Evolutionary conservation across 2,797 vertebrate species (phyloP).

Genomic region (Ceryle rudis): DNA sequence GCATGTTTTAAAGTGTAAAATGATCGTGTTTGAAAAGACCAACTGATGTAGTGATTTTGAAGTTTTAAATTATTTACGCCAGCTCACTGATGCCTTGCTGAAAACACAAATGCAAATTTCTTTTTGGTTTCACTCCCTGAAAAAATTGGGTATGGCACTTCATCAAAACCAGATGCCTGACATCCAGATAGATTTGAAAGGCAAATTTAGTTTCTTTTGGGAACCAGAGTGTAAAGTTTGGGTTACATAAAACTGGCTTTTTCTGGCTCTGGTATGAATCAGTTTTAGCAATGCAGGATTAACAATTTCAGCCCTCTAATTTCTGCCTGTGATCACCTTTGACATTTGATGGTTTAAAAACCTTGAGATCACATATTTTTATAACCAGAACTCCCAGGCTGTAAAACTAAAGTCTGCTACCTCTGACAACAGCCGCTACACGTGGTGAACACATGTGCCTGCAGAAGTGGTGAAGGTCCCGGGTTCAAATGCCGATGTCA

Average conservation of each 20-base stretch:
- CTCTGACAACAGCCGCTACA: background rate
- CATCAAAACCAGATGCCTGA: constrained; percentile 62
- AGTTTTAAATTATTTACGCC: constrained; percentile 26
- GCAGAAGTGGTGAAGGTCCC: background rate
- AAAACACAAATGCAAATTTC: constrained; percentile 56
- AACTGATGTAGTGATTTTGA: background rate
- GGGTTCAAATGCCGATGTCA: background rate
- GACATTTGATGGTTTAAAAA: constrained; percentile 7
- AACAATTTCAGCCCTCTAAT: constrained; percentile 9
- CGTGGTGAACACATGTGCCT: constrained; percentile 40
- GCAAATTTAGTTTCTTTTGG: constrained; percentile 28
- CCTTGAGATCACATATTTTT: constrained; percentile 49
- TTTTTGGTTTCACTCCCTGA: background rate
- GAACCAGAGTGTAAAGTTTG: constrained; percentile 20
- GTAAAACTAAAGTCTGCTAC: constrained; percentile 22
- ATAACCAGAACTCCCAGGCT: constrained; percentile 11
- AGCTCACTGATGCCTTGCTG: constrained; percentile 15
- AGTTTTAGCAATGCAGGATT: constrained; percentile 30
- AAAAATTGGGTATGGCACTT: constrained; percentile 26
- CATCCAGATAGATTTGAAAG: constrained; percentile 39
- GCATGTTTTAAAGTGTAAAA: background rate
- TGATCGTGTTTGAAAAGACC: background rate
- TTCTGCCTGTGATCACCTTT: constrained; percentile 65
- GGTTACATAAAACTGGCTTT: background rate
- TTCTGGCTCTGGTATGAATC: constrained; percentile 24